A percentile compares a stretch with the other conserved stretches of the same genome.
Conservation (phyloP, 2,113 vertebrate species). For the Polypterus bichir region DNA sequence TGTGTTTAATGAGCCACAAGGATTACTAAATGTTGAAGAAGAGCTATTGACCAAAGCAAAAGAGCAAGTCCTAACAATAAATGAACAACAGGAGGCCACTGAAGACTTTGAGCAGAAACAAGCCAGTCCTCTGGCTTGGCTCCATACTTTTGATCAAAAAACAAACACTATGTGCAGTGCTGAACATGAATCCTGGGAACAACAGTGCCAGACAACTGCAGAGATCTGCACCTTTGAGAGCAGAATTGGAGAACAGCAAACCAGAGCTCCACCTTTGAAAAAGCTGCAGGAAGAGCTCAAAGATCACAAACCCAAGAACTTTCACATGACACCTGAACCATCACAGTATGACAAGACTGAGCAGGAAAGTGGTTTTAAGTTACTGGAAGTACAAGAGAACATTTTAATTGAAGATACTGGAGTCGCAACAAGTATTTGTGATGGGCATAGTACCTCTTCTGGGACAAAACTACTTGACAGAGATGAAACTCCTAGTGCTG, state of each 20-base stretch:
- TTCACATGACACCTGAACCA: too few species aligned
- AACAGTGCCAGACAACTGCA: conserved; percentile 39
- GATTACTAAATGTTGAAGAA: conserved; percentile 41
- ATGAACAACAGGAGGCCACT: conserved; percentile 35
- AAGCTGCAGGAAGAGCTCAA: conserved; percentile 21
- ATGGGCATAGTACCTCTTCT: too few species aligned
- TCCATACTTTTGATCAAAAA: conserved; percentile 36
- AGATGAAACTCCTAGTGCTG: too few species aligned
- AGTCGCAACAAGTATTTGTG: too few species aligned
- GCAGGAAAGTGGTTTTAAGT: too few species aligned
- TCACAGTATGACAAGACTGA: too few species aligned
- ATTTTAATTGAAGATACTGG: too few species aligned
- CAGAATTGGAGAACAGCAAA: conserved; percentile 40
- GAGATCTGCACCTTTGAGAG: conserved; percentile 45
- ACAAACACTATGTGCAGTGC: conserved; percentile 10
- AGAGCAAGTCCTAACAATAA: conserved; percentile 26
- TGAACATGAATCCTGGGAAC: too few species aligned
- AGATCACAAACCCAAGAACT: not conserved
- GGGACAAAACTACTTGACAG: too few species aligned
- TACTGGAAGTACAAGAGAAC: too few species aligned
- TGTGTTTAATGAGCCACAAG: conserved; percentile 39
- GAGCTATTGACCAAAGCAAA: conserved; percentile 31
- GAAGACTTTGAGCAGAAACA: conserved; percentile 51
- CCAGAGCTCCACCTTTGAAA: conserved; percentile 11
- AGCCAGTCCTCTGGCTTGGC: conserved; percentile 35